Conservation (phyloP, 2,888 invertebrate species). For the Heteropelma amictum region DNA sequence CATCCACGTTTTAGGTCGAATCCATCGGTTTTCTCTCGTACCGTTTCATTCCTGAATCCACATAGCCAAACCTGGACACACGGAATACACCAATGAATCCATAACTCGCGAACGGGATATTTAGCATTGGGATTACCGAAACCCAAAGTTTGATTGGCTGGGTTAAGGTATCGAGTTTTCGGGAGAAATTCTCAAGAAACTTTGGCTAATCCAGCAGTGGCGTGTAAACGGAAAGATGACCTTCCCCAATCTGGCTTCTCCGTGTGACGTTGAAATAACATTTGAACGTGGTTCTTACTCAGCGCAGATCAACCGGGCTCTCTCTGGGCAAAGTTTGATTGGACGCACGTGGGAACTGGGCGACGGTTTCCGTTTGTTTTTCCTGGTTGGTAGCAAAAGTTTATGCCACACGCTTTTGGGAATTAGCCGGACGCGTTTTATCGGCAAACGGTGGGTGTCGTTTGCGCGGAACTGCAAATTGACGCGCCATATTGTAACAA, state of each 20-base stretch:
- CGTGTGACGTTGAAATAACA: conserved; percentile 23
- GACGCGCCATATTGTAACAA: conserved; percentile 30
- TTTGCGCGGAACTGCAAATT: conserved; percentile 7
- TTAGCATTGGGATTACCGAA: conserved; percentile 73
- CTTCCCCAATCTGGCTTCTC: conserved; percentile 36
- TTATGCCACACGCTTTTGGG: neutral
- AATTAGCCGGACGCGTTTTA: neutral
- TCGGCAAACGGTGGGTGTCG: neutral
- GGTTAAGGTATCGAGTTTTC: conserved; percentile 74
- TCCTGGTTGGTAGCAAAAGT: neutral
- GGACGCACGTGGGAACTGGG: neutral
- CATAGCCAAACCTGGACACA: neutral
- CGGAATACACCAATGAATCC: conserved; percentile 23
- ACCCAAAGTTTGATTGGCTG: conserved; percentile 76
- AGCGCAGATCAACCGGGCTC: conserved; percentile 5
- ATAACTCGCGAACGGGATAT: conserved; percentile 72
- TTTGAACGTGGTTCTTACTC: conserved; percentile 46
- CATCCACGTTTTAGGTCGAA: no score
- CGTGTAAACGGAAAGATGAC: conserved; percentile 32
- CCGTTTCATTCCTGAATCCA: neutral
- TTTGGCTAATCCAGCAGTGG: conserved; percentile 55
- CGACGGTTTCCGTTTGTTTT: neutral
- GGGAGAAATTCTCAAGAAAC: conserved; percentile 58
- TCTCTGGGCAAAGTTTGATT: conserved; percentile 25
- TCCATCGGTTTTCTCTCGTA: neutral